Evolutionary conservation across 2,797 vertebrate species (phyloP).

Genomic region (Geotrypetes seraphini): DNA sequence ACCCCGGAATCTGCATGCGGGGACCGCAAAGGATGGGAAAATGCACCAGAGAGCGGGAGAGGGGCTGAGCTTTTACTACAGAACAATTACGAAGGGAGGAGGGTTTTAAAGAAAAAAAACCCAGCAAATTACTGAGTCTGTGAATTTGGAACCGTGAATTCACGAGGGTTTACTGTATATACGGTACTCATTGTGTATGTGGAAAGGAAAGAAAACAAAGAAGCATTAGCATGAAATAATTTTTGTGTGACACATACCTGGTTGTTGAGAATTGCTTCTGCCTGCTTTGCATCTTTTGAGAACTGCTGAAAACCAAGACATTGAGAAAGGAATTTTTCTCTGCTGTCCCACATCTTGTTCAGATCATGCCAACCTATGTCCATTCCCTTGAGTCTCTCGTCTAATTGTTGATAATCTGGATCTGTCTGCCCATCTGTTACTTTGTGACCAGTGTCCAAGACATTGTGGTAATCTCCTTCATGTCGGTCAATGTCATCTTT

Average conservation of each 20-base stretch:
- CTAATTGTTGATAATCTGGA: slow-evolving; percentile 79
- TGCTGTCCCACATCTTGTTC: slow-evolving; percentile 80
- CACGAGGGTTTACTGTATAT: no score
- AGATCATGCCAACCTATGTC: slow-evolving; percentile 78
- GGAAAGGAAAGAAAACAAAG: no score
- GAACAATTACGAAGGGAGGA: no score
- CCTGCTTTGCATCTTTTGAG: slow-evolving; percentile 80
- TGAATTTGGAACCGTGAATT: no score
- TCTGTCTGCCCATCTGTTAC: slow-evolving; percentile 73
- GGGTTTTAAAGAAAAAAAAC: no score
- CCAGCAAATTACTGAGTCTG: no score
- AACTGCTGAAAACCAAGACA: slow-evolving; percentile 85
- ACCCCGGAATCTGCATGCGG: no score
- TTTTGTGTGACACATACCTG: no score
- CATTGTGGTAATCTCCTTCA: slow-evolving; percentile 51
- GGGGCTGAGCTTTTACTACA: no score
- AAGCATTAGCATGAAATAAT: background rate
- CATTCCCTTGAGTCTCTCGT: slow-evolving; percentile 71
- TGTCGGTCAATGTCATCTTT: slow-evolving; percentile 66
- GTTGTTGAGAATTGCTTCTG: slow-evolving; percentile 79
- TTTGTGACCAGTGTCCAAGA: slow-evolving; percentile 60
- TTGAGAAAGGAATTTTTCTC: slow-evolving; percentile 70
- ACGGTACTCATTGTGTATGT: no score
- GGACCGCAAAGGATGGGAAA: no score
- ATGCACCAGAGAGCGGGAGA: no score